These are phyloP conservation scores for Leucosticte australis DNA, from an alignment of 2,113 vertebrate species.

Conservation along the genomic window DNA sequence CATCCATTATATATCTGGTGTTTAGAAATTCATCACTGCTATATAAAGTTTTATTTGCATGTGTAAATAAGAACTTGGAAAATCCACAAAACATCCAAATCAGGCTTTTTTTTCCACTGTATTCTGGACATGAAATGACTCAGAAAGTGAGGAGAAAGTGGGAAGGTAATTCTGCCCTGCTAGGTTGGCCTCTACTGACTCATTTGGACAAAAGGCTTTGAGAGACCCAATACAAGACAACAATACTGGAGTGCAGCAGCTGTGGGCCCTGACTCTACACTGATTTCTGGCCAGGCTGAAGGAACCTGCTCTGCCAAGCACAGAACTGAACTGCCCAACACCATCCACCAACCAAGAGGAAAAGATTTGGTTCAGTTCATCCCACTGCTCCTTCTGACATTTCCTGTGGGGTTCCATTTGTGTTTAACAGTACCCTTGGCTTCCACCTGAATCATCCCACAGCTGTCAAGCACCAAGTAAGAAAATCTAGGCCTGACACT, in stretches of 20 bases:
- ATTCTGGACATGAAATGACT: slow-evolving; percentile 6
- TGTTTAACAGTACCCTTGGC: not conserved
- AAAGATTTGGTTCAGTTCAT: not conserved
- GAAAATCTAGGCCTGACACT: slow-evolving; percentile 5
- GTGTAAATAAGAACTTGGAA: slow-evolving; percentile 51
- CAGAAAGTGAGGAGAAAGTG: not conserved
- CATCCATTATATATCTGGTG: not conserved
- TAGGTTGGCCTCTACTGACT: not conserved
- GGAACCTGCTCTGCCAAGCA: slow-evolving; percentile 52
- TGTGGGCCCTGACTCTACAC: slow-evolving; percentile 52
- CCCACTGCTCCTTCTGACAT: not conserved
- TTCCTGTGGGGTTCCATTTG: not conserved
- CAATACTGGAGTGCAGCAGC: slow-evolving; percentile 49
- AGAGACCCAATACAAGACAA: slow-evolving; percentile 13
- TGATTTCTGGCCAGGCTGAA: not conserved
- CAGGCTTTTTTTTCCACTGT: slow-evolving; percentile 6
- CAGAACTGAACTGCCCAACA: not conserved
- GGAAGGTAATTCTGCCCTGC: not conserved
- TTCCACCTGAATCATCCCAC: not conserved
- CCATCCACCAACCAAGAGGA: not conserved
- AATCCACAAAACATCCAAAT: slow-evolving; percentile 19
- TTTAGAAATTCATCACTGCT: slow-evolving; percentile 35
- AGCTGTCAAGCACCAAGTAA: not conserved
- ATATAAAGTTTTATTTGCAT: slow-evolving; percentile 27
- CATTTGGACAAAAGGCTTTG: slow-evolving; percentile 38